Evolutionary conservation across 64 coral and sea anemone species (phyloP), one percentile per base, ranked within the genome.

Genomic region (Catalaphyllia jardinei): DNA sequence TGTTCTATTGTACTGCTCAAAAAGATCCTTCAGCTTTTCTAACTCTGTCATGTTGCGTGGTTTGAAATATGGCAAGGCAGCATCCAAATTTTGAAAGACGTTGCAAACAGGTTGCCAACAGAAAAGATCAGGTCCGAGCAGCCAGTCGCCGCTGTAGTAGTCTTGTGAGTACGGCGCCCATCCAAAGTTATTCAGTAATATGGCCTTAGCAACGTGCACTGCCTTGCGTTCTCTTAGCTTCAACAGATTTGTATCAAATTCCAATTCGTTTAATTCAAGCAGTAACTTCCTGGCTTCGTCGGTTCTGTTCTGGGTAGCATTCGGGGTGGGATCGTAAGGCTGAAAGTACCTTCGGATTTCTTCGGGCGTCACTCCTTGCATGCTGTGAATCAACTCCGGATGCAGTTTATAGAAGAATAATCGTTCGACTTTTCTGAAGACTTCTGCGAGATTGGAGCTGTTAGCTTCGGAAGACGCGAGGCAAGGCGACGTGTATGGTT

Each of bases 101-200:
- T 22, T 16, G 69, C 90, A 92, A 20, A 87, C 57, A 18, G 90
- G 90, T 19, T 71, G 75, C 42, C 16, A 72, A 42, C 90, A 92
- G 35, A 87, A 73, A 20, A 87, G 24, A 55, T 92, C 83, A 4
- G 90, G 90, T 7, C 90, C 90, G 2, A 92, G 51, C 19, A 92
- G 28, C 90, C 90, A 92, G 27, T 92, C 90, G 0, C 82, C 90
- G 16, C 29, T 71, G 63, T 87, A 92, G 19, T 92, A 92, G 42
- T 92, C 82, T 69, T 87, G 65, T 16, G 82, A 83, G 18, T 79
- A 86, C 27, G 90, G 90, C 2, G 50, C 51, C 28, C 82, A 84
- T 5, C 82, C 82, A 51, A 79, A 79, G 42, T 86, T 78, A 52
- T 87, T 75, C 33, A 22, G 54, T 10, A 87, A 46, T 74, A 84